These are phyloP conservation scores for Gasterosteus aculeatus DNA, from an alignment of 2,113 vertebrate species.

Conservation along the genomic window DNA sequence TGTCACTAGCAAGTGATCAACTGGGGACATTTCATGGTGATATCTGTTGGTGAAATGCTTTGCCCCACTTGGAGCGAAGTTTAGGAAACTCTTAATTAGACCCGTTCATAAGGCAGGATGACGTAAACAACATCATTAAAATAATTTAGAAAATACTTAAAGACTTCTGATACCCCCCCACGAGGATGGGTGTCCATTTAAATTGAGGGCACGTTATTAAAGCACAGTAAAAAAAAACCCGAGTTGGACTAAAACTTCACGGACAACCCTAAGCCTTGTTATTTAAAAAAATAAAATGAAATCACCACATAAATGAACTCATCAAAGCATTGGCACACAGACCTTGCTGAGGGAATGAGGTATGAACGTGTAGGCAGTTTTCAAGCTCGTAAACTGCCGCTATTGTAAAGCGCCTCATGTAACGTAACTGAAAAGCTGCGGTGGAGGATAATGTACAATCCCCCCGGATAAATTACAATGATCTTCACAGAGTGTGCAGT, in stretches of 20 bases:
- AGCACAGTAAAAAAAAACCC: constrained; percentile 35
- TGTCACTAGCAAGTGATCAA: background rate
- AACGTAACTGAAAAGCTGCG: constrained; percentile 19
- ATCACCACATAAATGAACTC: constrained; percentile 31
- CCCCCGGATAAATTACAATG: constrained; percentile 22
- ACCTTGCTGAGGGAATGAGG: background rate
- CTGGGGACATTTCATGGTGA: background rate
- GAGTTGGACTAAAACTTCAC: constrained; percentile 50
- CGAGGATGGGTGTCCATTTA: constrained; percentile 16
- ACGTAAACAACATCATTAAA: background rate
- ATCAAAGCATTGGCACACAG: constrained; percentile 8
- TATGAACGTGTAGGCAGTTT: constrained; percentile 18
- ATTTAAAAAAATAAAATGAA: constrained; percentile 17
- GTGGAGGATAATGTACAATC: constrained; percentile 20
- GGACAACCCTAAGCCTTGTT: constrained; percentile 34
- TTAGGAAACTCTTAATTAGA: background rate
- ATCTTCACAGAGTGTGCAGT: constrained; percentile 19
- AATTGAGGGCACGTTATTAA: constrained; percentile 50
- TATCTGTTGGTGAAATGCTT: background rate
- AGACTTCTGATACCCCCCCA: background rate
- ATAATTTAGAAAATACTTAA: constrained; percentile 5
- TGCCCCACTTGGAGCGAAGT: background rate
- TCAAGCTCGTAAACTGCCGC: constrained; percentile 33
- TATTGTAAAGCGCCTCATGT: constrained; percentile 28
- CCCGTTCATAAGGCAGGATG: background rate